Evolutionary conservation across 1,140 invertebrate species (phyloP).

Genomic region (Hyposmocoma kahamanoa): DNA sequence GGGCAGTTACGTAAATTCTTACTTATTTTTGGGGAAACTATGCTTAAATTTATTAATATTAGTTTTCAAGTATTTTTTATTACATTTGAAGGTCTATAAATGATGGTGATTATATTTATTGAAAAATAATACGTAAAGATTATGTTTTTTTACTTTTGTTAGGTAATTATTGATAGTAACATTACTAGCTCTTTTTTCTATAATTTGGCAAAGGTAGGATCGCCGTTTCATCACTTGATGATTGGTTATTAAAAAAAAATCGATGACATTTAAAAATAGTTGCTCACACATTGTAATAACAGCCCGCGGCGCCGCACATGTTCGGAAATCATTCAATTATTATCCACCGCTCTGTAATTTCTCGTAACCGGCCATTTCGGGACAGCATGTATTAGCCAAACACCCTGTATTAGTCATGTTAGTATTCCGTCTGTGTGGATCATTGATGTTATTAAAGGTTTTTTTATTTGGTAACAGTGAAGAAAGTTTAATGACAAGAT

Average conservation of each 20-base stretch:
- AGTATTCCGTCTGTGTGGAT: background rate
- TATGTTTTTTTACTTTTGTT: too few relatives aligned
- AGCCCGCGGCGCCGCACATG: conserved; percentile 20
- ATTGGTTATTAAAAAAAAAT: conserved; percentile 6
- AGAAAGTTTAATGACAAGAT: too few relatives aligned
- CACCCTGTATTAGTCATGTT: conserved; percentile 11
- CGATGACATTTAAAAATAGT: conserved; percentile 32
- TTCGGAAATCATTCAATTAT: conserved; percentile 49
- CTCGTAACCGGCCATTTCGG: conserved; percentile 44
- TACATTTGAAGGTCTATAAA: conserved; percentile 21
- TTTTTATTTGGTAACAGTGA: too few relatives aligned
- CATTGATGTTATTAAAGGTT: background rate
- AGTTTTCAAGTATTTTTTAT: background rate
- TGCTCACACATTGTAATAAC: conserved; percentile 41
- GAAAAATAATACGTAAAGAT: background rate
- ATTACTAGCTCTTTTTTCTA: too few relatives aligned
- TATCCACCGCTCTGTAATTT: conserved; percentile 51
- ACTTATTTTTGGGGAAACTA: background rate
- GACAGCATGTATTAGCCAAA: conserved; percentile 14
- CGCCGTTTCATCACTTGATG: too few relatives aligned
- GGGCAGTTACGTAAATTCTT: background rate
- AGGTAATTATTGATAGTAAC: too few relatives aligned
- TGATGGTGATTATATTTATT: conserved; percentile 22
- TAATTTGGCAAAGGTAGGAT: too few relatives aligned
- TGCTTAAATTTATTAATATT: background rate